Evolutionary conservation across 2,888 invertebrate species (phyloP), one percentile per base, ranked within the genome.

Genomic region (Trichacis sp.): DNA sequence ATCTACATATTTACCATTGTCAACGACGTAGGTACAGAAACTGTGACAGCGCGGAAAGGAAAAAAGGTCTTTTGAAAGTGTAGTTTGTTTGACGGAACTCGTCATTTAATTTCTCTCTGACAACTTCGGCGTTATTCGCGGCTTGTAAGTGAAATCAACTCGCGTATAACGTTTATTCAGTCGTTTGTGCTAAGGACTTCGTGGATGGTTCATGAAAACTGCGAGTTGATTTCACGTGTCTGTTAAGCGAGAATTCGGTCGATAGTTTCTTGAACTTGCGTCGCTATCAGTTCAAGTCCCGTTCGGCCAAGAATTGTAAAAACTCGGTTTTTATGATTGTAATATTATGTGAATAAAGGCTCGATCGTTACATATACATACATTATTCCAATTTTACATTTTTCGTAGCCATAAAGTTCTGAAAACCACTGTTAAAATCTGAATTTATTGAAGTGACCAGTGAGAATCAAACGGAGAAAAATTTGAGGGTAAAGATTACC

Each of bases 1-100:
- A 33, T 33, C 33, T 33, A 33, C 33, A 33, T 33, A 33, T 33
- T 33, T 33, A 33, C n/a, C n/a, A 33, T 33, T 33, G 33, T 33
- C 33, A 33, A 33, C 33, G n/a, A 33, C 33, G 8, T 33, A 11
- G 33, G 9, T n/a, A 33, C n/a, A 33, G 11, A 33, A 11, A 33
- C 33, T 33, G 33, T n/a, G n/a, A n/a, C n/a, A n/a, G n/a, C n/a
- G n/a, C n/a, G n/a, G 11, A 33, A 33, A 33, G n/a, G 33, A 3
- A 33, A 33, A n/a, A 33, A n/a, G 2, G n/a, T 11, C 8, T 3
- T 33, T 6, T n/a, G 33, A 33, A 33, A 6, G 2, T 3, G 33
- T 33, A 33, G 11, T 11, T 33, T 33, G n/a, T n/a, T 33, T 33
- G n/a, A n/a, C 33, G 33, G 33, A 33, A 5, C 3, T n/a, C 33